Evolutionary conservation across 2,888 invertebrate genomes (phyloP).

Genomic region (Atethmia centrago): DNA sequence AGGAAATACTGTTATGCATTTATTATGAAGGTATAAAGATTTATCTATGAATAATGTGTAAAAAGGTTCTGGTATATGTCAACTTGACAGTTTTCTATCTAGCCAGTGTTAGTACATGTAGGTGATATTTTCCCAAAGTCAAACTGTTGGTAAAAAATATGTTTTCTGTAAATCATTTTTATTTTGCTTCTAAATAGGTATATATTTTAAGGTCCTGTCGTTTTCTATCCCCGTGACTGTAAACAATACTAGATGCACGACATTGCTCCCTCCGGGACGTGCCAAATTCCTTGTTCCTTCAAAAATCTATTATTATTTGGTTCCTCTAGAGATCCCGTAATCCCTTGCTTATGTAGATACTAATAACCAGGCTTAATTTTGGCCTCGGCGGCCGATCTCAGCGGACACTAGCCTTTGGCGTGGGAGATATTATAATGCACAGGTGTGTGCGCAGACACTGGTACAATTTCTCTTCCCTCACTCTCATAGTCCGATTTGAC

Average conservation of each 20-base stretch:
- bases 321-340: background rate
- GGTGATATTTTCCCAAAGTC: too few species aligned
- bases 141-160: background rate
- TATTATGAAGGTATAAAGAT: too few species aligned
- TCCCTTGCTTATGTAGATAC: background rate
- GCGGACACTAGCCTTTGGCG: too few species aligned
- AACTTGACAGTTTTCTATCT: too few species aligned
- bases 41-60: too few species aligned
- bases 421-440: too few species aligned
- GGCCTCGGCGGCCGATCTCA: too few species aligned
- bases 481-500: background rate
- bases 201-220: background rate
- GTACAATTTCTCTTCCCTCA: background rate
- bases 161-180: background rate
- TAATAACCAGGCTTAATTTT: background rate
- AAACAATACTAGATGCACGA: background rate
- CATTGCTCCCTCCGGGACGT: background rate
- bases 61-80: too few species aligned
- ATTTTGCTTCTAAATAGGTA: background rate
- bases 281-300: background rate
- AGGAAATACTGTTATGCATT: too few species aligned
- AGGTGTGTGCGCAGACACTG: background rate
- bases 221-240: background rate
- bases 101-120: too few species aligned
- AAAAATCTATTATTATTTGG: background rate